Evolutionary conservation across 2,888 invertebrate genomes (phyloP), one percentile per base, ranked within the genome.

Genomic region (Pseudococcus jackbeardsleyi): DNA sequence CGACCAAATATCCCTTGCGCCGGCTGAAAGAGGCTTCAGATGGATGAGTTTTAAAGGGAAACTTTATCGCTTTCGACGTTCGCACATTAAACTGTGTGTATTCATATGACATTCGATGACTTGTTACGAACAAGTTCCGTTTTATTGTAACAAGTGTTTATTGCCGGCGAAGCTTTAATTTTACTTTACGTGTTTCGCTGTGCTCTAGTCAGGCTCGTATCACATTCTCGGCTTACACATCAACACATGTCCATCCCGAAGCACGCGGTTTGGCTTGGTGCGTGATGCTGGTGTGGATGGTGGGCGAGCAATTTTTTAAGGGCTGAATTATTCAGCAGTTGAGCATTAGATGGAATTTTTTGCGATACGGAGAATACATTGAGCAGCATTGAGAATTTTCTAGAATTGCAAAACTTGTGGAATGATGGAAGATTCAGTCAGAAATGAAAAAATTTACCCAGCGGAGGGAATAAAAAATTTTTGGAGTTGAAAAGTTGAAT

Each of bases 101-200:
- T 87, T 46, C 54, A 87, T 88, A 88, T 88, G 88, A 88, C 82
- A 88, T 54, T 54, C 82, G 79, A 88, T 87, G 88, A 79, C 88
- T 88, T 88, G 88, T 88, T 88, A 88, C 46, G 48, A 79, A 79
- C 87, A 72, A 79, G 82, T 88, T 82, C 33, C 88, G 88, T 39
- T 88, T 79, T 82, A 50, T 64, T 48, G 88, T 79, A 79, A 88
- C 88, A 88, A 88, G 88, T 88, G 88, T 88, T 88, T 82, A 88
- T 82, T 46, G 88, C 82, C 82, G 88, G 79, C 79, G 72, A 72
- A 72, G 33, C 72, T 72, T 72, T 72, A 72, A 72, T 72, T 72
- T 72, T 72, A 72, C 72, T 72, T 72, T 72, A 72, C 72, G 72
- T 72, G 72, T 72, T 72, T 72, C 72, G 33, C 72, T 33, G 72